Evolutionary conservation across 1,140 invertebrate species (phyloP).

Genomic region (Brachionus paranguensis): DNA sequence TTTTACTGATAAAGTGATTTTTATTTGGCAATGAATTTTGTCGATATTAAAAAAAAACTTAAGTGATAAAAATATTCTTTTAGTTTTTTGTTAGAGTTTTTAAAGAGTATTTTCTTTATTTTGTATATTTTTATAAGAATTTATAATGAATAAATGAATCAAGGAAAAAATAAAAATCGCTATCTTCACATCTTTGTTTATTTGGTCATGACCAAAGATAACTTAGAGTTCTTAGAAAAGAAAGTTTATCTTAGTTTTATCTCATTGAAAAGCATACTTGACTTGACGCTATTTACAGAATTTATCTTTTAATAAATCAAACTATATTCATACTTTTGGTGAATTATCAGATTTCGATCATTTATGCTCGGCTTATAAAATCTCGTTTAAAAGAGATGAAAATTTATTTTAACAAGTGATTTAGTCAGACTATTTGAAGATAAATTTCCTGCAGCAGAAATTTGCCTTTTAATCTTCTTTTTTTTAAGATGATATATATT

Average conservation of each 20-base stretch:
- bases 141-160: neutral
- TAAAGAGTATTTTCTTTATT: neutral
- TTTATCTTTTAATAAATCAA: conserved; percentile 19
- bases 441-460: neutral
- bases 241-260: neutral
- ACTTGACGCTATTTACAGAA: conserved; percentile 8
- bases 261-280: conserved; percentile 9
- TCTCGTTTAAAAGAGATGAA: neutral
- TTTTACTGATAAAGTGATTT: neutral
- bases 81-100: neutral
- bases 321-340: neutral
- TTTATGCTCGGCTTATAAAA: neutral
- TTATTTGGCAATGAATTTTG: neutral
- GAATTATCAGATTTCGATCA: neutral
- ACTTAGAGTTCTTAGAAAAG: neutral
- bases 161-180: neutral
- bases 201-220: neutral
- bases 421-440: neutral
- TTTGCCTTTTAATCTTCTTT: neutral
- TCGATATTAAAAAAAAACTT: neutral
- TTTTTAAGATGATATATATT: neutral
- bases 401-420: conserved; percentile 17
- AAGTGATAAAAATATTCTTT: neutral
- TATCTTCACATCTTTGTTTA: conserved; percentile 8
- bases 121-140: neutral